Evolutionary conservation across 2,797 vertebrate genomes (phyloP).

Genomic region (Limnodromus scolopaceus): DNA sequence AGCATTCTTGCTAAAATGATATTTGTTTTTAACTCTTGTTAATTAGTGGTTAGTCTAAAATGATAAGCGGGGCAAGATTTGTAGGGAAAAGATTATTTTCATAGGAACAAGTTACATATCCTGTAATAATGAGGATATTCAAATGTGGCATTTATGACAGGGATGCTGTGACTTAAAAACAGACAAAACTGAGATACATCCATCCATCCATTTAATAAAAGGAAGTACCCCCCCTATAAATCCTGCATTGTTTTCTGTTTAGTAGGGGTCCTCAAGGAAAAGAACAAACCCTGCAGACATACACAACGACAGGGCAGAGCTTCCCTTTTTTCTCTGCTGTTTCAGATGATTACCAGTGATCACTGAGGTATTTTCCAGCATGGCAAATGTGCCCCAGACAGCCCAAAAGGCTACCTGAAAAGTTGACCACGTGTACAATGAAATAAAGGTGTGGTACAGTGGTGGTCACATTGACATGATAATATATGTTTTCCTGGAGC

Average conservation of each 20-base stretch:
- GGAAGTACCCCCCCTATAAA: neutral
- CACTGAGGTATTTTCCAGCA: accelerated
- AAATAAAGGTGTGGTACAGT: neutral
- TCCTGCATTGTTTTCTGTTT: neutral
- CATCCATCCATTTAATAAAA: neutral
- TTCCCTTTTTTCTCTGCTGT: neutral
- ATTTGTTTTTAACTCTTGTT: neutral
- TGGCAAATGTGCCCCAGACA: neutral
- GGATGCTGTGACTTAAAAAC: neutral
- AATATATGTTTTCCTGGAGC: neutral
- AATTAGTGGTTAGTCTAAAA: neutral
- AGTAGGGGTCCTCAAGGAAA: neutral
- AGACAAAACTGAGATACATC: neutral
- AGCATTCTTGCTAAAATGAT: neutral
- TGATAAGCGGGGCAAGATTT: neutral
- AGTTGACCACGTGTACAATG: neutral
- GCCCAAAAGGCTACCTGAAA: neutral
- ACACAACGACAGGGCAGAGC: neutral
- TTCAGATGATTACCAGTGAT: neutral
- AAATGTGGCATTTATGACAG: neutral
- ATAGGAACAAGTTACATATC: neutral
- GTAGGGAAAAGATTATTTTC: neutral
- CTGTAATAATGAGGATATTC: neutral
- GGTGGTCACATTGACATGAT: no score
- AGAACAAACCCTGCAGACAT: neutral